phyloP scores from a whole-genome alignment of 2,113 vertebrate genomes.

The Malurus cyaneus region DNA sequence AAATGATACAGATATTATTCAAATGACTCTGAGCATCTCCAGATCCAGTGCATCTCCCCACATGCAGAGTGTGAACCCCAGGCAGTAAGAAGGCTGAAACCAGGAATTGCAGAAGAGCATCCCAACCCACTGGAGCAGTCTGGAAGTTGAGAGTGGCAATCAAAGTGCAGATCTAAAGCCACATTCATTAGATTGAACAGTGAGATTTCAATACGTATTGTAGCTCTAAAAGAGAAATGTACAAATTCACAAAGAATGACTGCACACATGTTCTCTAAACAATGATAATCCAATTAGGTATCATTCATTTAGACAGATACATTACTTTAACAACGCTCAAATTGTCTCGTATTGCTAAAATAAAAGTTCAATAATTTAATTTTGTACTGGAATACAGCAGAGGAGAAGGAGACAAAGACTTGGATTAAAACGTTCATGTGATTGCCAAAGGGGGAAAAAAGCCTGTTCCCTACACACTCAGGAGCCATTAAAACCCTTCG shows the following conservation, averaged over 20 bases:
- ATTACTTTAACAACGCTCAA: background rate
- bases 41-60: background rate
- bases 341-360: slow-evolving; percentile 16
- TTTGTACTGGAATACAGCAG: background rate
- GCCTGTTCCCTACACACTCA: background rate
- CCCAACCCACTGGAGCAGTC: background rate
- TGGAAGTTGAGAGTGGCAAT: background rate
- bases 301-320: slow-evolving; percentile 8
- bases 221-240: background rate
- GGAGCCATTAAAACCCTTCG: background rate
- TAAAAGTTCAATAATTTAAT: slow-evolving; percentile 9
- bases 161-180: background rate
- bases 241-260: background rate
- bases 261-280: background rate
- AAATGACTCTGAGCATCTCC: background rate
- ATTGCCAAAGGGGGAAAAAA: background rate
- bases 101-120: background rate
- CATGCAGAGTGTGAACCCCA: fast-evolving
- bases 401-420: slow-evolving; percentile 16
- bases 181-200: background rate
- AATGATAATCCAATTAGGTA: slow-evolving; percentile 9
- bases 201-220: background rate
- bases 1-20: fast-evolving
- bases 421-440: background rate
- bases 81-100: background rate